Conservation (phyloP, 53 echinoderm and acorn worm genomes). For the Echinometra lucunter region DNA sequence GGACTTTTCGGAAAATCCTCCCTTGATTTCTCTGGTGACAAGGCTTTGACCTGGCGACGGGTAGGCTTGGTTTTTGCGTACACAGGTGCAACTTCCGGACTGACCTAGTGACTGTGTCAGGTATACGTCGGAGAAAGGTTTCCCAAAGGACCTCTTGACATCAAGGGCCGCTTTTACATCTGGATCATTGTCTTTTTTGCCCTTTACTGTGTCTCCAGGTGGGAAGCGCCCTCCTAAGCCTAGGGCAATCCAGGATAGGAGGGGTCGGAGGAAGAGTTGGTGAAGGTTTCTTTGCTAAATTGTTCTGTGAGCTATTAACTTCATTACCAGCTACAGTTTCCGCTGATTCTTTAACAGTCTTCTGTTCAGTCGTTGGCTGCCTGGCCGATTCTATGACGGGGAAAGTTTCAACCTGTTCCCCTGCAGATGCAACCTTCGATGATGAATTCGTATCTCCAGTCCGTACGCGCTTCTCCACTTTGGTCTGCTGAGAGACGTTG, state of each 20-base stretch:
- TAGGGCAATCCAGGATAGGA: slow-evolving; percentile 30
- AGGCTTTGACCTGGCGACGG: not conserved
- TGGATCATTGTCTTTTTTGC: not conserved
- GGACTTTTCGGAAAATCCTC: not conserved
- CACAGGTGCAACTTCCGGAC: not conserved
- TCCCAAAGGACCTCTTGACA: slow-evolving; percentile 17
- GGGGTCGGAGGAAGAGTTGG: not conserved
- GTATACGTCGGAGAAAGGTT: slow-evolving; percentile 31
- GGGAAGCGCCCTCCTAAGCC: slow-evolving; percentile 17
- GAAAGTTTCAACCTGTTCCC: not conserved
- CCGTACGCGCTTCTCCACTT: not conserved
- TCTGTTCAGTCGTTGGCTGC: not conserved
- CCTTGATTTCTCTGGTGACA: not conserved
- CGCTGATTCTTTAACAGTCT: not conserved
- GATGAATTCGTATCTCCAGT: not conserved
- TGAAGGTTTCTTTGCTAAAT: not conserved
- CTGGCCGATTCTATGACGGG: not conserved
- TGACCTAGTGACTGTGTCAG: not conserved
- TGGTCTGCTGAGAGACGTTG: not conserved
- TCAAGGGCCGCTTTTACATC: not conserved
- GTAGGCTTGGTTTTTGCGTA: not conserved
- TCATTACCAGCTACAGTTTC: not conserved
- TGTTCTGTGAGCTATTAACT: not conserved
- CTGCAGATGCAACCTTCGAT: not conserved
- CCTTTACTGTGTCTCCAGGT: not conserved